Evolutionary conservation across 2,888 invertebrate species (phyloP), one percentile per base, ranked within the genome.

Genomic region (Meliscaeva auricollis): DNA sequence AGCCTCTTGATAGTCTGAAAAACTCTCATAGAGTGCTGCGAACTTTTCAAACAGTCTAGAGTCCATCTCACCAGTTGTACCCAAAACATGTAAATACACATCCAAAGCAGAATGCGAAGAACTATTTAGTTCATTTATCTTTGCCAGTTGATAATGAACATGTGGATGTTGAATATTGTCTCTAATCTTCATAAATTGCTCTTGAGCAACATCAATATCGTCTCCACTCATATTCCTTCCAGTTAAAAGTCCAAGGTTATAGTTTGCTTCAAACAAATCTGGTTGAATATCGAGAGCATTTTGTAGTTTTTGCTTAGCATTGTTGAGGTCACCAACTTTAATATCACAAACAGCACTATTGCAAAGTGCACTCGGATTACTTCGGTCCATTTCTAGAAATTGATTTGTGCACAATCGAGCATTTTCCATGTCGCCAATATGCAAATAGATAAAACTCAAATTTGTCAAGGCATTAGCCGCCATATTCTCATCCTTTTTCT

Each of bases 1-100:
- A 0, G 98, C 97, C 90, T 97, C 97, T 89, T 97, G 97, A 88
- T 97, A 96, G 92, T 99, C 99, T 2, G 97, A 98, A 89, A 97
- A 95, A 79, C 94, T 95, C 89, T 98, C 98, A 91, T 97, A 98
- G 89, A 99, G 94, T 89, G 97, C 95, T 0, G 98, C 99, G 73
- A 99, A 94, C 90, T 97, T 97, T 89, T 97, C 96, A 60, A 98
- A 94, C 60, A 98, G 95, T 48, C 96, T 96, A 0, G 98, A 96
- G 92, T 99, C 99, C 89, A 97, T 96, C 20, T 92, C 91, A 0
- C 98, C 96, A 0, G 98, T 96, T 22, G 96, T 95, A 41, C 97
- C 96, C 80, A 97, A 93, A 3, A 98, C 93, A 90, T 97, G 97
- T 89, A 97, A 91, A 87, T 94, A 95, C 88, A 94, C 94, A 90